Base-by-base conservation (phyloP, 2,797 vertebrate species). In the Myotis planiceps region DNA sequence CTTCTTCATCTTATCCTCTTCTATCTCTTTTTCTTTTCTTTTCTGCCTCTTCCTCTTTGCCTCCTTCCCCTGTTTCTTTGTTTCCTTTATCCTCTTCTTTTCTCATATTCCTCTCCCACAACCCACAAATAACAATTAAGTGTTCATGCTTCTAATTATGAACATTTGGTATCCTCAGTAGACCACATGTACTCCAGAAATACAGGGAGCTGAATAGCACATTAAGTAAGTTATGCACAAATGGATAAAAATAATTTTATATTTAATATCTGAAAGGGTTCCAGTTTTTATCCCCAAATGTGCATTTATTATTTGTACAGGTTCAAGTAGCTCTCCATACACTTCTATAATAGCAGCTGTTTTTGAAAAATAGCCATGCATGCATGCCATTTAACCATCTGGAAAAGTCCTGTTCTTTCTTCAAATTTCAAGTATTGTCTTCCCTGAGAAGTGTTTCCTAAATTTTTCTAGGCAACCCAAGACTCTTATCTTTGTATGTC, bases 351-450 rank as follows among this genome's bases (percentile, higher is more conserved):
- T 68, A 9, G 27, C 14, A 94, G 15, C 4, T 78, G 6, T 32
- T 91, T 55, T 86, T 79, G 15, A 74, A 83, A 92, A 90, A 90
- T 2, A 93, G n/a, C 10, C 3, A 89, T n/a, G 4, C 1, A 82
- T 34, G 5, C 0, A 72, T 66, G 10, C 2, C 37, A 13, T 92
- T 96, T 16, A 85, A 1, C 5, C 18, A 47, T 79, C 27, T 88
- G 51, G 37, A 78, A 94, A 90, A 85, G 32, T 58, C 18, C 68
- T 69, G 39, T 37, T 94, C 13, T 55, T 90, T 87, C 76, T 90
- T 94, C 23, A 95, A 68, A 91, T 94, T 96, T 93, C 72, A 71
- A 65, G 34, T 91, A 66, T n/a, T 82, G 9, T 32, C 5, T 91
- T 92, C 19, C 39, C n/a, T 82, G 19, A 55, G 49, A 78, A 84